Base-by-base conservation (phyloP, 1,140 invertebrate genomes). In the Temnothorax longispinosus region DNA sequence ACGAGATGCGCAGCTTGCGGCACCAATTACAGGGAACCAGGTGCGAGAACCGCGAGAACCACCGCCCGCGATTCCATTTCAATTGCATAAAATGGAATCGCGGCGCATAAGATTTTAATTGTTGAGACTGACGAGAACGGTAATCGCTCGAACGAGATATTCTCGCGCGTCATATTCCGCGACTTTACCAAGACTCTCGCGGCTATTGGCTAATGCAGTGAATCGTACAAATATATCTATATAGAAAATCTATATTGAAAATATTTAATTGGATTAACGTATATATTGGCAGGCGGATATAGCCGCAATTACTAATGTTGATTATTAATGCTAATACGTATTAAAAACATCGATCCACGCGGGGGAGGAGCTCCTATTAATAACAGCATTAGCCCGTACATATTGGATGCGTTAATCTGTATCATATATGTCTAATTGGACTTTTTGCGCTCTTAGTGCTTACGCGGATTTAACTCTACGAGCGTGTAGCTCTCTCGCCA, bases 361-460 rank as follows among this genome's bases (percentile, higher is more conserved):
- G 27, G 54, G 27, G 54, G 67, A 67, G 54, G 50, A 38, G 18
- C 13, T 47, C n/a, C 41, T 56, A 11, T 84, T 84, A 74, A 84
- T 84, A 84, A 75, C 80, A 18, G 41, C 21, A 60, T 84, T 60
- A 50, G n/a, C 21, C 44, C 27, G 8, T 84, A 75, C 52, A 60
- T 74, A 74, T 74, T 47, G 52, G 69, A 84, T 74, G 54, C 54
- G 80, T 84, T 84, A 84, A 75, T 84, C 80, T 32, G 69, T 84
- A 84, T 84, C 80, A 32, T 35, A 74, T 50, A 84, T 60, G 69
- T 84, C 69, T 84, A 84, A 84, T 84, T 84, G 80, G 69, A 75
- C 64, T 75, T 84, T 84, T 84, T 84, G 54, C 69, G 47, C 80
- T 74, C 69, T 84, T 84, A 75, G 80, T 75, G 69, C 80, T 84